Percentiles rank a stretch among this genome's conserved stretches.
Conservation (phyloP, 2,113 vertebrate species). For the Rana temporaria region DNA sequence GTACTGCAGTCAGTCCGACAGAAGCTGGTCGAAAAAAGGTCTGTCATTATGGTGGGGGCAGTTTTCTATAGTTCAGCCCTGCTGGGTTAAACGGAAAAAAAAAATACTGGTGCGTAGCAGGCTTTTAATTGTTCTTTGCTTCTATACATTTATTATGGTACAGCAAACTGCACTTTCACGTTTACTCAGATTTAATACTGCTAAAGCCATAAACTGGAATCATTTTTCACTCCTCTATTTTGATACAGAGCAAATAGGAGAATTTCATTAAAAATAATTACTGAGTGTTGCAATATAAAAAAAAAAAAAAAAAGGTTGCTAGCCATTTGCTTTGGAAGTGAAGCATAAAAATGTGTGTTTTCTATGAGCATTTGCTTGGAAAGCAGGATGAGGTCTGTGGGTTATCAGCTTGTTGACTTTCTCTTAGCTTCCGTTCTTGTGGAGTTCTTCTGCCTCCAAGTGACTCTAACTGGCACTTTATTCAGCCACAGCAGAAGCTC, state of each 20-base stretch:
- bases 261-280: slow-evolving; percentile 46
- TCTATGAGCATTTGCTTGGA: slow-evolving; percentile 29
- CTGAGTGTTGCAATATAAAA: neutral
- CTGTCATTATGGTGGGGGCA: no score
- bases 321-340: slow-evolving; percentile 50
- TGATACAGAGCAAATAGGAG: slow-evolving; percentile 18
- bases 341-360: slow-evolving; percentile 49
- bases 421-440: slow-evolving; percentile 19
- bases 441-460: slow-evolving; percentile 57
- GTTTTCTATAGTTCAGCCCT: no score
- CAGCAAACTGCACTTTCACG: neutral
- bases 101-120: neutral
- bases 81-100: no score
- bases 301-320: slow-evolving; percentile 28
- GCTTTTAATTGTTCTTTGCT: neutral
- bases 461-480: slow-evolving; percentile 45
- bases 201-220: neutral
- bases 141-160: neutral
- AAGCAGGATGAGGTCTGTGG: slow-evolving; percentile 25
- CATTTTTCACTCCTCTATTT: slow-evolving; percentile 17
- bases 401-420: slow-evolving; percentile 1
- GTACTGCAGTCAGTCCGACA: no score
- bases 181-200: neutral
- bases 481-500: slow-evolving; percentile 26
- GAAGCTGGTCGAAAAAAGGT: no score